phyloP scores from a whole-genome alignment of 1,140 invertebrate genomes.

The Tenebrio molitor region DNA sequence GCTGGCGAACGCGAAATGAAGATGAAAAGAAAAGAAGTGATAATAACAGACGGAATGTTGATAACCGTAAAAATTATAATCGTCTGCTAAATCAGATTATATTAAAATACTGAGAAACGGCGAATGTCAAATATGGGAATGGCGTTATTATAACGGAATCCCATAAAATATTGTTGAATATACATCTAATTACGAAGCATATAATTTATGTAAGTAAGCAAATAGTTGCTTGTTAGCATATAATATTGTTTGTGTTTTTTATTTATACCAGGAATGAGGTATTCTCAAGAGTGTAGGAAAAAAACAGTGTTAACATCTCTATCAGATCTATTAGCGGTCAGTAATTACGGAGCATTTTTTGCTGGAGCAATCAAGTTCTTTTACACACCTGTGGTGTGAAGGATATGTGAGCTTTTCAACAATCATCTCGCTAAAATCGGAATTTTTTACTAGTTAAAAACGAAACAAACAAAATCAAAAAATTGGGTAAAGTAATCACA shows the following conservation, averaged over 20 bases:
- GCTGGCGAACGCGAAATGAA: no score
- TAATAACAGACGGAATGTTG: no score
- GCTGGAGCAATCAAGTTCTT: neutral
- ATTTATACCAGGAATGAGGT: neutral
- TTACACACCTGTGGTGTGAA: neutral
- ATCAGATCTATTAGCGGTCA: conserved; percentile 34
- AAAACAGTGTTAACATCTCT: conserved; percentile 24
- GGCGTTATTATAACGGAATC: conserved; percentile 31
- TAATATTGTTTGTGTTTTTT: conserved; percentile 26
- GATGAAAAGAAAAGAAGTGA: no score
- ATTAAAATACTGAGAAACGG: neutral
- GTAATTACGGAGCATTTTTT: conserved; percentile 26
- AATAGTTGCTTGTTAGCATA: conserved; percentile 28
- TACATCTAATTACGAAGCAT: conserved; percentile 27
- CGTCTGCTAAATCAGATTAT: neutral
- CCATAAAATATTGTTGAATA: conserved; percentile 23
- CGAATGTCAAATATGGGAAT: conserved; percentile 31
- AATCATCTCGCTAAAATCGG: neutral
- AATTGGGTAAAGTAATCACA: no score
- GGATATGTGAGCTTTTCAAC: neutral
- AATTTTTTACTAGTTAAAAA: no score
- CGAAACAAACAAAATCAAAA: no score
- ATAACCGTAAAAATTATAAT: conserved; percentile 18
- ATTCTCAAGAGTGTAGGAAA: neutral
- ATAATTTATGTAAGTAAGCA: conserved; percentile 37